These are phyloP conservation scores for Masnerella sp. DNA, from an alignment of 2,888 invertebrate species.

Conservation along the genomic window DNA sequence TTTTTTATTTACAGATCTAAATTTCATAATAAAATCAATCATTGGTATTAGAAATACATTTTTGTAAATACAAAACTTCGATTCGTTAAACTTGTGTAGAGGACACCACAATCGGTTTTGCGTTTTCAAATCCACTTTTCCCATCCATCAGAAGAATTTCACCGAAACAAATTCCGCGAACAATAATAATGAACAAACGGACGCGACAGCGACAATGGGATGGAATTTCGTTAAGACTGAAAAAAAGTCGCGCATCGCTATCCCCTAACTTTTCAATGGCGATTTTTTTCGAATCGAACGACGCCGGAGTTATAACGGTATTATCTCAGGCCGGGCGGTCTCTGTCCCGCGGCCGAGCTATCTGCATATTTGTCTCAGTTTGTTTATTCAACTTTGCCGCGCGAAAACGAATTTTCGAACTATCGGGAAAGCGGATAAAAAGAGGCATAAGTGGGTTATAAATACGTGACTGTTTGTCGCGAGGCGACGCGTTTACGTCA, in stretches of 20 bases:
- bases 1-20: too few species aligned
- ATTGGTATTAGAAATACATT: too few species aligned
- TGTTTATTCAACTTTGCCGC: slow-evolving; percentile 32
- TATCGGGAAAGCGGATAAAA: slow-evolving; percentile 35
- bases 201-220: not conserved
- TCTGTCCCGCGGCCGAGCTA: slow-evolving; percentile 3
- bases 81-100: too few species aligned
- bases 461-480: slow-evolving; percentile 35
- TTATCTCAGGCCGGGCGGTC: slow-evolving; percentile 13
- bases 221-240: slow-evolving; percentile 5
- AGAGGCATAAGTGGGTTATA: slow-evolving; percentile 38
- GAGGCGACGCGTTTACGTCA: slow-evolving; percentile 31
- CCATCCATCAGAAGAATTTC: too few species aligned
- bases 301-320: slow-evolving; percentile 11
- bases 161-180: too few species aligned
- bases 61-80: too few species aligned
- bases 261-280: slow-evolving; percentile 20
- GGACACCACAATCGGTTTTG: too few species aligned
- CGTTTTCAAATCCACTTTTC: too few species aligned
- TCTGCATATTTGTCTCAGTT: slow-evolving; percentile 18
- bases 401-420: slow-evolving; percentile 34
- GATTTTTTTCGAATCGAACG: too few species aligned
- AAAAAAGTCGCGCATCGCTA: slow-evolving; percentile 15
- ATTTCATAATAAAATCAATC: too few species aligned
- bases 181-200: not conserved